Percentiles rank a stretch among this genome's conserved stretches.
Conservation (phyloP, 1,140 invertebrate genomes). For the Hylyphantes graminicola region DNA sequence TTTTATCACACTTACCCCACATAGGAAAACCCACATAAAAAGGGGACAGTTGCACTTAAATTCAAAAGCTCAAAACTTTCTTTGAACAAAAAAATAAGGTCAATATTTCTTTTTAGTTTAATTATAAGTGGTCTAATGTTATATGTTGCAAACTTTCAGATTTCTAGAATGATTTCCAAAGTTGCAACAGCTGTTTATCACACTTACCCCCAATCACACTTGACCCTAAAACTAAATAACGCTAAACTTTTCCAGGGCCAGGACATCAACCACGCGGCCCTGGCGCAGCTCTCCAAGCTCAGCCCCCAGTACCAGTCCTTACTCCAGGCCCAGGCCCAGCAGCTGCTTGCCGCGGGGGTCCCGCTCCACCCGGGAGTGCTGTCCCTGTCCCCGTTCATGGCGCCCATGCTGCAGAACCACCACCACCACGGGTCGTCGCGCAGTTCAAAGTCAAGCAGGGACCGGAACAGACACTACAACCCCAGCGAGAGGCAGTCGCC, state of each 20-base stretch:
- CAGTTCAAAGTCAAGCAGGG: slow-evolving; percentile 72
- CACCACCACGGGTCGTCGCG: slow-evolving; percentile 54
- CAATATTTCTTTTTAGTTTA: no score
- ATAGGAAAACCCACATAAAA: no score
- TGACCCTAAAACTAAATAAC: no score
- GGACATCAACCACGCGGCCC: slow-evolving; percentile 64
- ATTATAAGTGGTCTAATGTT: no score
- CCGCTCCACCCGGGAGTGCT: slow-evolving; percentile 60
- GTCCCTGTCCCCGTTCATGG: slow-evolving; percentile 47
- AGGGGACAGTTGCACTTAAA: no score
- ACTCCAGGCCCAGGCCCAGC: slow-evolving; percentile 66
- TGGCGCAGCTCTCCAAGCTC: slow-evolving; percentile 71
- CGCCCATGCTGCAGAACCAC: slow-evolving; percentile 32
- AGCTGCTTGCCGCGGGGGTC: slow-evolving; percentile 66
- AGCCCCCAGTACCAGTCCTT: slow-evolving; percentile 67
- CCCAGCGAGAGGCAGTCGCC: slow-evolving; percentile 73
- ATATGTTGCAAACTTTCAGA: no score
- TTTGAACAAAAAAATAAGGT: no score
- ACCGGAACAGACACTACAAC: slow-evolving; percentile 94
- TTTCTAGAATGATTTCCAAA: no score
- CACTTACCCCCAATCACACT: no score
- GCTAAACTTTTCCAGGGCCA: slow-evolving; percentile 8
- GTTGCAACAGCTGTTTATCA: no score
- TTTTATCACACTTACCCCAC: no score
- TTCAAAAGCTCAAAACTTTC: no score